Conservation (phyloP, 2,888 invertebrate species). For the Notocelia uddmanniana region DNA sequence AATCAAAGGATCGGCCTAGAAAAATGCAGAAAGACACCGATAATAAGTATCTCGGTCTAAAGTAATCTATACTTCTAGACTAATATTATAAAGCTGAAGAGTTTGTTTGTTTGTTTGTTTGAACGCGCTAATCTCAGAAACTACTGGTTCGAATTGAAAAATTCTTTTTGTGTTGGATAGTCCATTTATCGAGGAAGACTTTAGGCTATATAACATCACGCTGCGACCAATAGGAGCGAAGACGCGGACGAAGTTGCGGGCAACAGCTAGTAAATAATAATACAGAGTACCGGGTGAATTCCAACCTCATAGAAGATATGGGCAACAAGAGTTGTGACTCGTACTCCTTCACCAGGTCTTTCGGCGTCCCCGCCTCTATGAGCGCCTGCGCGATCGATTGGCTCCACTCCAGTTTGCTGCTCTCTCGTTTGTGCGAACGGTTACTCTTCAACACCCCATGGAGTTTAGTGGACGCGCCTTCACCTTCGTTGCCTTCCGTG, state of each 20-base stretch:
- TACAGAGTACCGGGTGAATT: neutral
- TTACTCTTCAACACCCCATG: conserved; percentile 9
- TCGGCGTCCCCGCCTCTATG: neutral
- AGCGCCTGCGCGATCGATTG: neutral
- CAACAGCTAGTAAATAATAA: too few species aligned
- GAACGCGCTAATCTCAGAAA: too few species aligned
- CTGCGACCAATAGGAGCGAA: too few species aligned
- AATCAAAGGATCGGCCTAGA: neutral
- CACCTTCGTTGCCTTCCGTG: neutral
- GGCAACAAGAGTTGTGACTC: neutral
- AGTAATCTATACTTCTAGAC: too few species aligned
- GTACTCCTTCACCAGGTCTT: neutral
- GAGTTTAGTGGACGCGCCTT: neutral
- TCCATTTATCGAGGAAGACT: too few species aligned
- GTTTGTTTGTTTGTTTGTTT: too few species aligned
- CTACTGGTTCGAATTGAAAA: too few species aligned
- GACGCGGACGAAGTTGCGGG: too few species aligned
- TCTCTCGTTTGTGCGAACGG: neutral
- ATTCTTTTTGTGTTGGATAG: too few species aligned
- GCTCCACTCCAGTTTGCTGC: neutral
- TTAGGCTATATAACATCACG: too few species aligned
- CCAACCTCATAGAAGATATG: neutral
- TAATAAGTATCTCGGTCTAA: neutral
- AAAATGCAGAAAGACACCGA: neutral
- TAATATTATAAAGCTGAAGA: too few species aligned